Base-by-base conservation (phyloP, 37 sponge, comb jelly and placozoan genomes). In the Tethya wilhelma region DNA sequence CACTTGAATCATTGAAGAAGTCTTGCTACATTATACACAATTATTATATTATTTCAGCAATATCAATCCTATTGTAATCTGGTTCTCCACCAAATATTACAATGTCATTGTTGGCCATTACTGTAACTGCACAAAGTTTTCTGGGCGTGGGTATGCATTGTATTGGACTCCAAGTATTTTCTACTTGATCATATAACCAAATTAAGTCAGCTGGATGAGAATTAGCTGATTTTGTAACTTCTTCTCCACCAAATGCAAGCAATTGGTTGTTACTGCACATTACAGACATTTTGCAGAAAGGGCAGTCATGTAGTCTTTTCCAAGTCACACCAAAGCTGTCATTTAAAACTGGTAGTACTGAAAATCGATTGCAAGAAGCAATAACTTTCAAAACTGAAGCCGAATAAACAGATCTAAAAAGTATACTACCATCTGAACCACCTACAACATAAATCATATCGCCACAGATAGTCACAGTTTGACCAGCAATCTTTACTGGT, bases 171-270 rank as follows among this genome's bases (percentile, higher is more conserved):
- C 85, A 85, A 2, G 73, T 82, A 30, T 77, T 56, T 14, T 77
- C 64, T 19, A 70, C 71, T 7, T 43, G 44, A 25, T 68, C 56
- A 38, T 60, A 85, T 5, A 58, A 28, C 85, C 85, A 85, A 1
- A 85, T 68, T 72, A 71, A 77, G 37, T 77, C 78, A 0, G 85
- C 69, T n/a, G 85, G 72, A 1, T 78, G 71, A 0, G 71, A 32
- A 1, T 40, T 40, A 25, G 59, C 71, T 25, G 71, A 34, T 8
- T 44, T 56, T 20, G 85, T 85, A 26, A 45, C 49, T 53, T 85
- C 78, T 33, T 69, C 69, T 11, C 85, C 85, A 7, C 85, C 85
- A 68, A 85, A 56, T n/a, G 78, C 85, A 37, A 85, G 63, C 25
- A 85, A 59, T 38, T 85, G 75, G 44, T 75, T 67, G 12, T 38